Evolutionary conservation across 2,888 invertebrate genomes (phyloP).

Genomic region (Parnassius smintheus): DNA sequence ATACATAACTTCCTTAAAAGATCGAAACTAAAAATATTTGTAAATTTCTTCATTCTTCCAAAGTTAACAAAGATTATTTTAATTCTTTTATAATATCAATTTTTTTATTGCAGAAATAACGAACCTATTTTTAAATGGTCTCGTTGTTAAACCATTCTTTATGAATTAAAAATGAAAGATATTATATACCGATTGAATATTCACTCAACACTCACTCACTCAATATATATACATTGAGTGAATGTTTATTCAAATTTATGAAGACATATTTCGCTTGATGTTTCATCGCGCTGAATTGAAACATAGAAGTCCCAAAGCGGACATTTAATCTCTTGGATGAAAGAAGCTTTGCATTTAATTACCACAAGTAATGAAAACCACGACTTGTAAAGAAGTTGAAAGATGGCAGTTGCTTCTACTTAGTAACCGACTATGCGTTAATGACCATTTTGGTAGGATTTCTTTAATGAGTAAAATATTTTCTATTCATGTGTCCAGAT

Average conservation of each 20-base stretch:
- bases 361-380: constrained; percentile 26
- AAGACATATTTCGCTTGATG: constrained; percentile 15
- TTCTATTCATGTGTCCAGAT: not conserved
- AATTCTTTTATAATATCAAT: no score
- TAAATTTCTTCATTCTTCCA: no score
- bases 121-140: no score
- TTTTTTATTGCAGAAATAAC: no score
- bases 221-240: no score
- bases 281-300: constrained; percentile 16
- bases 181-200: no score
- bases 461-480: not conserved
- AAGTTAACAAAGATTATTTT: no score
- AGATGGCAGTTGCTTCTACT: constrained; percentile 20
- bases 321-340: constrained; percentile 26
- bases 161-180: no score
- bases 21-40: no score
- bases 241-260: not conserved
- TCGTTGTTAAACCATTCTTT: no score
- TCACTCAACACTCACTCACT: no score
- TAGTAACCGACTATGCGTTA: constrained; percentile 8
- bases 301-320: constrained; percentile 17
- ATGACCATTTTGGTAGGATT: not conserved
- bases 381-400: constrained; percentile 22
- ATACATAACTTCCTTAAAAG: no score
- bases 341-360: constrained; percentile 27